phyloP scores from a whole-genome alignment of 2,113 vertebrate genomes.

The Erythrocercus mccallii region DNA sequence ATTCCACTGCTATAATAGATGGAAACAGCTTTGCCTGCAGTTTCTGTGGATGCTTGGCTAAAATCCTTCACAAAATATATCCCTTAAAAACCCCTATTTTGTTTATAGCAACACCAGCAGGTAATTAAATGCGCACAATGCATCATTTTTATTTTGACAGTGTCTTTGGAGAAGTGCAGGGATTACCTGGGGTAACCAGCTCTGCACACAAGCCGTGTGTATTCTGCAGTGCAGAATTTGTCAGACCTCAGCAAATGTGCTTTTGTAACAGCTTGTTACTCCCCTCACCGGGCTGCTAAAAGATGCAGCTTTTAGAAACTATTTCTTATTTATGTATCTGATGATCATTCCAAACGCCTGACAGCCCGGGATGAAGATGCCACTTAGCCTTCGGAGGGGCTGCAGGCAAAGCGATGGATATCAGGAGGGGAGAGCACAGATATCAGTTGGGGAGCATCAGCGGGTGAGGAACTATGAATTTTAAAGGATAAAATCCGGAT shows the following conservation, averaged over 20 bases:
- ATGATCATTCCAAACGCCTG: not conserved
- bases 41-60: fast-evolving
- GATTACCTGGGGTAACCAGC: not conserved
- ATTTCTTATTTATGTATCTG: not conserved
- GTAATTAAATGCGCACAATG: not conserved
- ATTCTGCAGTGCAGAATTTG: not conserved
- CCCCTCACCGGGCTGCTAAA: not conserved
- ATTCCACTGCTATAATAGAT: not conserved
- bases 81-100: not conserved
- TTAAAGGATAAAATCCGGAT: not conserved
- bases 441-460: not conserved
- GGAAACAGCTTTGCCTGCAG: not conserved
- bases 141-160: not conserved
- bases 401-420: not conserved
- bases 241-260: not conserved
- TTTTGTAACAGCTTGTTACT: not conserved
- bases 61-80: not conserved
- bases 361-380: not conserved
- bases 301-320: not conserved
- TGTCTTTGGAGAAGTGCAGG: not conserved
- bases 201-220: not conserved
- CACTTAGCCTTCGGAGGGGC: not conserved
- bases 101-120: not conserved
- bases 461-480: not conserved
- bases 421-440: not conserved